These are phyloP conservation scores for Chlorodrepanis virens DNA, from an alignment of 2,113 vertebrate species.

Conservation along the genomic window DNA sequence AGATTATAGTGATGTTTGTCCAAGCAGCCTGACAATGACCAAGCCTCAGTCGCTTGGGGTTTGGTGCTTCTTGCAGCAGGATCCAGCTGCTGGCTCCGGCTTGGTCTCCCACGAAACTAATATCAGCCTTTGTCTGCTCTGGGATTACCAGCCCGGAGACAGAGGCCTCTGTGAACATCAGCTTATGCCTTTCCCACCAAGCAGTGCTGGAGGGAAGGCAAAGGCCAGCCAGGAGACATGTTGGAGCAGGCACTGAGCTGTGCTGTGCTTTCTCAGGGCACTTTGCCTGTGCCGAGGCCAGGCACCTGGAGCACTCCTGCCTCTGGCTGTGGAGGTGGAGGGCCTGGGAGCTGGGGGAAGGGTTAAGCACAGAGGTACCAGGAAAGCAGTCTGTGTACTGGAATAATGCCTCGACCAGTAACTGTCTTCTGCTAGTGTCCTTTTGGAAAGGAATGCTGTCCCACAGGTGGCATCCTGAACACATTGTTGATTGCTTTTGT, in stretches of 20 bases:
- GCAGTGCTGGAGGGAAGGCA: background rate
- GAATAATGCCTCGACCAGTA: background rate
- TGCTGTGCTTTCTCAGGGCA: background rate
- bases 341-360: background rate
- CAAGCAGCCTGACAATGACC: background rate
- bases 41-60: background rate
- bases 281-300: rapidly evolving
- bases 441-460: background rate
- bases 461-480: background rate
- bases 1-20: background rate
- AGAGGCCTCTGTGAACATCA: background rate
- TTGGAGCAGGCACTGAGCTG: background rate
- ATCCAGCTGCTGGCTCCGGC: background rate
- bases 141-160: background rate
- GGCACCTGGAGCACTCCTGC: background rate
- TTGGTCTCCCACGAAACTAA: background rate
- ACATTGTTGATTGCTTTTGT: background rate
- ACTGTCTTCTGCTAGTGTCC: background rate
- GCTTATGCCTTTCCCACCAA: background rate
- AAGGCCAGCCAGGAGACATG: background rate
- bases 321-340: background rate
- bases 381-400: background rate
- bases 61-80: background rate
- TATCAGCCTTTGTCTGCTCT: background rate
- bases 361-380: background rate